Conservation (phyloP, 2,888 invertebrate species). For the Drosophila histrio region DNA sequence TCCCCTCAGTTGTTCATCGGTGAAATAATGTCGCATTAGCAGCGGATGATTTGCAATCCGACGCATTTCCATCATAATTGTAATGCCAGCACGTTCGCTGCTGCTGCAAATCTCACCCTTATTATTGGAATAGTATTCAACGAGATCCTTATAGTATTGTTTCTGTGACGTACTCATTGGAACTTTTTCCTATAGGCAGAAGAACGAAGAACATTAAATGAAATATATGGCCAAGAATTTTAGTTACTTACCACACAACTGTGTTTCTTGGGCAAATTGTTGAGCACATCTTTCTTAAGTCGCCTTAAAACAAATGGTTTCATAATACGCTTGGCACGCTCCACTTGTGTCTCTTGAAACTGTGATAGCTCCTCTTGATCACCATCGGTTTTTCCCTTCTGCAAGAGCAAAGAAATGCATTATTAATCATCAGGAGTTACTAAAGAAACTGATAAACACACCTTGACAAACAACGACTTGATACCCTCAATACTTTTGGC, state of each 20-base stretch:
- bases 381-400: slow-evolving; percentile 85
- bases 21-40: slow-evolving; percentile 90
- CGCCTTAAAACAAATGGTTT: slow-evolving; percentile 96
- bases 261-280: slow-evolving; percentile 93
- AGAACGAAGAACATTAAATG: not conserved
- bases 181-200: slow-evolving; percentile 85
- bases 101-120: slow-evolving; percentile 86
- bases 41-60: slow-evolving; percentile 97
- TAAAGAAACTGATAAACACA: slow-evolving; percentile 55
- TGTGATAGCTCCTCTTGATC: slow-evolving; percentile 87
- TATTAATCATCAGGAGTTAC: not conserved
- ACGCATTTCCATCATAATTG: slow-evolving; percentile 96
- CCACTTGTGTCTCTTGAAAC: slow-evolving; percentile 96
- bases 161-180: slow-evolving; percentile 90
- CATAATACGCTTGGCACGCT: slow-evolving; percentile 97
- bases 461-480: slow-evolving; percentile 94
- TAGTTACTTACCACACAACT: slow-evolving; percentile 86
- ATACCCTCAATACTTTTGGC: slow-evolving; percentile 93
- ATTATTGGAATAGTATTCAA: slow-evolving; percentile 87
- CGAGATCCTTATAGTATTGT: slow-evolving; percentile 90
- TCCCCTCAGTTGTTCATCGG: slow-evolving; percentile 86
- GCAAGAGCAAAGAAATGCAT: slow-evolving; percentile 55
- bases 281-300: slow-evolving; percentile 93
- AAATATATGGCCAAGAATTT: not conserved
- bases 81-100: slow-evolving; percentile 87